Conservation (phyloP, 2,113 vertebrate genomes). For the Indicator maculatus region DNA sequence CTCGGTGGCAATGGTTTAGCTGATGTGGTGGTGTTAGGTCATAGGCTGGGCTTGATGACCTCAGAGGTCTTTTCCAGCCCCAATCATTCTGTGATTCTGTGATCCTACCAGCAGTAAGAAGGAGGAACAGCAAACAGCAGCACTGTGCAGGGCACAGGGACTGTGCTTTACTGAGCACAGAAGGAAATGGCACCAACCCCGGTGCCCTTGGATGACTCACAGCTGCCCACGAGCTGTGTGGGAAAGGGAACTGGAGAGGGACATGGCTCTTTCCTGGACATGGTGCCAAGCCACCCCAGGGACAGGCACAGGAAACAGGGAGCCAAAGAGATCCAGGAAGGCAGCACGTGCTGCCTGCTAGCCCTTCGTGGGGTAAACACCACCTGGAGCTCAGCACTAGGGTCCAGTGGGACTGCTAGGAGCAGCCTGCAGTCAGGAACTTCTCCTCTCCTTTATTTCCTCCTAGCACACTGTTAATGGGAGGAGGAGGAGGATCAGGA, state of each 20-base stretch:
- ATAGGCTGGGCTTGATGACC: no score
- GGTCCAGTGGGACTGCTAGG: neutral
- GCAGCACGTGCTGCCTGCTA: neutral
- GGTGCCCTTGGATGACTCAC: neutral
- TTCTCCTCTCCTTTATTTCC: neutral
- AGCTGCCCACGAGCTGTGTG: fast-evolving
- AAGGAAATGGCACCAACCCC: neutral
- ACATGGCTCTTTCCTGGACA: neutral
- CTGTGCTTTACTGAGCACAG: neutral
- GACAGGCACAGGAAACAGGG: neutral
- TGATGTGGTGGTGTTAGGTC: no score
- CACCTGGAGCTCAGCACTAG: fast-evolving
- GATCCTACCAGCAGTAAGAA: neutral
- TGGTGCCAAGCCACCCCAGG: neutral
- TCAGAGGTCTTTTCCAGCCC: no score
- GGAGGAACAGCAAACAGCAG: neutral
- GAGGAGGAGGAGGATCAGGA: no score
- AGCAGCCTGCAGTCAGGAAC: neutral
- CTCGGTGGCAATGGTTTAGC: no score
- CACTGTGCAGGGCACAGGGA: fast-evolving
- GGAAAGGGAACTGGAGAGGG: neutral
- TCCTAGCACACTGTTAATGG: neutral
- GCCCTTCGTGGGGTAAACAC: neutral
- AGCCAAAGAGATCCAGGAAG: neutral
- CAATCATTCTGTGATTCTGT: no score